phyloP scores from a whole-genome alignment of 2,797 vertebrate genomes.

The Cottoperca gobio region DNA sequence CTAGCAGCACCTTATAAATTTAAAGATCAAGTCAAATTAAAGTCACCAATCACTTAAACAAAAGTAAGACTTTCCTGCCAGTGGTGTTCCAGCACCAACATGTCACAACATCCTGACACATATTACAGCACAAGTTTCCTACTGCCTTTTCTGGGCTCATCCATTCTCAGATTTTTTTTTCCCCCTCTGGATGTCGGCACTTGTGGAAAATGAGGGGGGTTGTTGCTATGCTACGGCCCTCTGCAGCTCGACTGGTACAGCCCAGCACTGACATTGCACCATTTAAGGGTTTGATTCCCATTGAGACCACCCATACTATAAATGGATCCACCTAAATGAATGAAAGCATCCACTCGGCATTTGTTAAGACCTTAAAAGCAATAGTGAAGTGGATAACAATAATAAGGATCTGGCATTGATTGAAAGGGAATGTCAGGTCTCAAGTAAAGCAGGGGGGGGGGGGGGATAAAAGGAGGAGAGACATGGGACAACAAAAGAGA shows the following conservation, averaged over 20 bases:
- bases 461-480: not conserved
- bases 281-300: conserved; percentile 80
- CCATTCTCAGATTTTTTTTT: conserved; percentile 17
- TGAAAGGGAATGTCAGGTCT: not conserved
- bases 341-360: conserved; percentile 44
- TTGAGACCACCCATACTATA: conserved; percentile 71
- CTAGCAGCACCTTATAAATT: conserved; percentile 42
- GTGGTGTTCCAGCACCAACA: conserved; percentile 49
- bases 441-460: conserved; percentile 3
- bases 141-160: conserved; percentile 73
- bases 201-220: conserved; percentile 67
- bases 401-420: conserved; percentile 13
- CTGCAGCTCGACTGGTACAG: conserved; percentile 52
- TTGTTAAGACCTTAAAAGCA: conserved; percentile 37
- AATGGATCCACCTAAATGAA: conserved; percentile 63
- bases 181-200: conserved; percentile 31
- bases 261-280: conserved; percentile 70
- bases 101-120: conserved; percentile 68
- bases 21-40: conserved; percentile 49
- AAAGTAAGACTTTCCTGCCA: conserved; percentile 46
- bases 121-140: conserved; percentile 56
- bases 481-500: conserved; percentile 7
- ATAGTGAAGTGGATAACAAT: conserved; percentile 5
- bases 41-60: conserved; percentile 56
- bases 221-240: conserved; percentile 45